These are phyloP conservation scores for Gryllus bimaculatus DNA, from an alignment of 1,140 invertebrate genomes.

Conservation along the genomic window DNA sequence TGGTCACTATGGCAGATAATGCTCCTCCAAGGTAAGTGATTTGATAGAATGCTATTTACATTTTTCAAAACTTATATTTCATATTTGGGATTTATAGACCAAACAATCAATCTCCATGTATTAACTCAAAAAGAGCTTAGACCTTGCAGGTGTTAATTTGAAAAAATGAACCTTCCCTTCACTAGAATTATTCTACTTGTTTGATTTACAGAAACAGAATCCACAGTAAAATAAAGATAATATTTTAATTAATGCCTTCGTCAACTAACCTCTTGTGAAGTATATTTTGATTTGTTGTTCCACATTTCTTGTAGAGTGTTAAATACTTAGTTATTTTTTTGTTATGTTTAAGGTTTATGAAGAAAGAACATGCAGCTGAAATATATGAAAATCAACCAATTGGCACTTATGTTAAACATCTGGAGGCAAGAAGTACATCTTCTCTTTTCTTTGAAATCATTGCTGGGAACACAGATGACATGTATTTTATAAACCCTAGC, in stretches of 20 bases:
- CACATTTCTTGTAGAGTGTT: background rate
- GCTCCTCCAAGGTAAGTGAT: conserved; percentile 58
- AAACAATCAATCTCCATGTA: background rate
- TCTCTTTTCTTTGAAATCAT: conserved; percentile 73
- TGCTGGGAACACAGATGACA: conserved; percentile 61
- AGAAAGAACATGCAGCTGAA: conserved; percentile 58
- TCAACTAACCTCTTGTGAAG: too few relatives aligned
- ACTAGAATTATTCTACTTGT: too few relatives aligned
- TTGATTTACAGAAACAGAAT: too few relatives aligned
- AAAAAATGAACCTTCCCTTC: too few relatives aligned
- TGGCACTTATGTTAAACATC: conserved; percentile 64
- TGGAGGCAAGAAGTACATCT: conserved; percentile 68
- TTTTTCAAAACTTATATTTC: background rate
- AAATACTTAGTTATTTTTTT: background rate
- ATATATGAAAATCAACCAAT: conserved; percentile 74
- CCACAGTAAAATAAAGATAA: too few relatives aligned
- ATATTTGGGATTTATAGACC: background rate
- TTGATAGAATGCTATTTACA: background rate
- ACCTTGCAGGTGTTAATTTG: too few relatives aligned
- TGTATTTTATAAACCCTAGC: conserved; percentile 74
- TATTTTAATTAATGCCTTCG: too few relatives aligned
- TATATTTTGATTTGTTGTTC: background rate
- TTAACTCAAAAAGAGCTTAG: too few relatives aligned
- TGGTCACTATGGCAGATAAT: conserved; percentile 80
- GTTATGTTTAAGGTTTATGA: conserved; percentile 42